These are phyloP conservation scores for Caenorhabditis brenneri DNA, from an alignment of 1,140 invertebrate genomes.

Conservation along the genomic window DNA sequence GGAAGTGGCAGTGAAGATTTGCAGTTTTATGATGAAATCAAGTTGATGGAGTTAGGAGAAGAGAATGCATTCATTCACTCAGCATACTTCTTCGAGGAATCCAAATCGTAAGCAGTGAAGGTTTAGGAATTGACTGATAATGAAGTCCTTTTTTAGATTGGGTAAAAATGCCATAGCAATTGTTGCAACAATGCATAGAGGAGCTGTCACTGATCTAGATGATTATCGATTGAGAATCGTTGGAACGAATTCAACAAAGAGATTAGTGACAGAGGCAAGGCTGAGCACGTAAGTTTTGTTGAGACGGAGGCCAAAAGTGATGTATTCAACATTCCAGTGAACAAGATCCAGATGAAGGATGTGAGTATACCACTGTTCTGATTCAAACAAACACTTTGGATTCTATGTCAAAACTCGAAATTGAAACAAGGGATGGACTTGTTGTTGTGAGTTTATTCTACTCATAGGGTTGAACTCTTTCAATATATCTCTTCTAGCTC, in stretches of 20 bases:
- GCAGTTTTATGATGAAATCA: background rate
- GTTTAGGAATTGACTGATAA: background rate
- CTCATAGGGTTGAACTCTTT: too few species aligned
- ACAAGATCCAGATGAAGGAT: background rate
- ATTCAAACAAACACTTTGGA: conserved; percentile 6
- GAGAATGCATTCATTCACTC: conserved; percentile 23
- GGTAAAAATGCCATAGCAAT: conserved; percentile 12
- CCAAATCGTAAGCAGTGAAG: background rate
- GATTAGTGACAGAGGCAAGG: background rate
- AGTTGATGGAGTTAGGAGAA: conserved; percentile 10
- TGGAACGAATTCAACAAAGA: background rate
- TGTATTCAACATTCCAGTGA: conserved; percentile 15
- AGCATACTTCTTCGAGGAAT: background rate
- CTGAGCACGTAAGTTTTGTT: conserved; percentile 1
- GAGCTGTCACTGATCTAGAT: background rate
- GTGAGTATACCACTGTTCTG: conserved; percentile 12
- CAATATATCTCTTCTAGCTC: background rate
- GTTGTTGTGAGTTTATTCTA: background rate
- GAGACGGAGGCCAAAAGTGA: too few species aligned
- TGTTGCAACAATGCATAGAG: background rate
- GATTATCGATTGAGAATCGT: background rate
- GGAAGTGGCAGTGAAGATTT: background rate
- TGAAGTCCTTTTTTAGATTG: background rate
- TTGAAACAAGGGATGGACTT: background rate
- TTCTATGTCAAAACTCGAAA: background rate